A percentile compares a stretch with the other conserved stretches of the same genome.
phyloP scores from a whole-genome alignment of 2,113 vertebrate genomes.

The Macrotis lagotis region DNA sequence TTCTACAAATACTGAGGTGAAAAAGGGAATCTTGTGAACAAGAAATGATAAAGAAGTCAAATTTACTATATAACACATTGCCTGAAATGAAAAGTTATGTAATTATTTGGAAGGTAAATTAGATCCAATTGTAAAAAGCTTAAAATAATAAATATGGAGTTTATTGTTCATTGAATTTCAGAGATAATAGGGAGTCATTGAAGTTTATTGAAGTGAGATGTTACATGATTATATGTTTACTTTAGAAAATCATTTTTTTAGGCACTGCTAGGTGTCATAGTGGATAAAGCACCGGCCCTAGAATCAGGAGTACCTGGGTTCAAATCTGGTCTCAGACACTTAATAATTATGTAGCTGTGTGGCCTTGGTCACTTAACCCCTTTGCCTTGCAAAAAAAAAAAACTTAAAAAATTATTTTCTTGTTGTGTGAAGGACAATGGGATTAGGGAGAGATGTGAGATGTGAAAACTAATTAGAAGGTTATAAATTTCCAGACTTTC shows the following conservation, averaged over 20 bases:
- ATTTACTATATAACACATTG: not conserved
- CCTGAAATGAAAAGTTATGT: not conserved
- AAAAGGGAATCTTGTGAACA: not conserved
- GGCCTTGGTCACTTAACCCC: too few species aligned
- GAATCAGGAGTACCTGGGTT: too few species aligned
- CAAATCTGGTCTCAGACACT: too few species aligned
- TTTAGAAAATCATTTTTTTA: not conserved
- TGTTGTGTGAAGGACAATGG: not conserved
- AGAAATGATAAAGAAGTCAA: not conserved
- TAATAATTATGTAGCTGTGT: too few species aligned
- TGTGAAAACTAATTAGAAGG: not conserved
- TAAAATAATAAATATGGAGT: not conserved
- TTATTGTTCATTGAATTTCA: not conserved
- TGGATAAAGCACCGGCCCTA: too few species aligned
- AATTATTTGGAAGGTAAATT: not conserved
- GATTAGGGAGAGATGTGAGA: not conserved
- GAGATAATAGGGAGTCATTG: not conserved
- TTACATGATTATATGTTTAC: not conserved
- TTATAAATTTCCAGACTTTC: not conserved
- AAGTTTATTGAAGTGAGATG: not conserved
- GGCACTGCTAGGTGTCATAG: too few species aligned
- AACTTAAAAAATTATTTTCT: not conserved
- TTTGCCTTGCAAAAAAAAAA: too few species aligned
- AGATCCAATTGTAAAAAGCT: not conserved
- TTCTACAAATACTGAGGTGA: too few species aligned